Conservation (phyloP, 2,888 invertebrate genomes). For the Holacanthella duospinosa region DNA sequence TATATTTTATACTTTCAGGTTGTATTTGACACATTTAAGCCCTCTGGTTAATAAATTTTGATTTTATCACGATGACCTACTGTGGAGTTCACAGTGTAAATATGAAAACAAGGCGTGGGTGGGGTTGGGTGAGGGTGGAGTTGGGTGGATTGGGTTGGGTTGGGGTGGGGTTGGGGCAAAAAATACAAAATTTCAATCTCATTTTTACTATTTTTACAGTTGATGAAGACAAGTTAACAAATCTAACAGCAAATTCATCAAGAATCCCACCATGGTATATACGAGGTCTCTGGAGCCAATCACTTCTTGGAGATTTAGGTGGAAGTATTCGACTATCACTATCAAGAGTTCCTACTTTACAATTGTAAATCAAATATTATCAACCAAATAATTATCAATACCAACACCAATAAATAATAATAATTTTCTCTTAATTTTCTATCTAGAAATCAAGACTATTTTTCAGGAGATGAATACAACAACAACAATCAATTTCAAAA, state of each 20-base stretch:
- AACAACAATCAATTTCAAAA: background rate
- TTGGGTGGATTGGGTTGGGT: no score
- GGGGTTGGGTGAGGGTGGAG: no score
- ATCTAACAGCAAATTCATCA: conserved; percentile 28
- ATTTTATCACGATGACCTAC: no score
- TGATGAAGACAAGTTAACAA: background rate
- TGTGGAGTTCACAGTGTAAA: no score
- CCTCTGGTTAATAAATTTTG: no score
- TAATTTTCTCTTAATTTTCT: background rate
- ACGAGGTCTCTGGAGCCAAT: conserved; percentile 39
- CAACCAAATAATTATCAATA: background rate
- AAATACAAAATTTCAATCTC: no score
- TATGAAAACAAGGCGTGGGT: no score
- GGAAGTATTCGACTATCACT: conserved; percentile 38
- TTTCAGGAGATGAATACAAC: conserved; percentile 24
- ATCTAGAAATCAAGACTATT: conserved; percentile 28
- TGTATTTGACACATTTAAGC: no score
- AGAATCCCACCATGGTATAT: conserved; percentile 37
- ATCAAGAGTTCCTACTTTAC: conserved; percentile 33
- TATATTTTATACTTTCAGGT: no score
- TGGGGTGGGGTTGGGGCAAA: no score
- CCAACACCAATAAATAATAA: background rate
- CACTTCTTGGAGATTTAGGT: conserved; percentile 38
- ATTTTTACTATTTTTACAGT: conserved; percentile 5
- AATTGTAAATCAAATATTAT: conserved; percentile 17